Percentiles rank a stretch among this genome's conserved stretches.
These are phyloP conservation scores for Haliclona indistincta DNA, from an alignment of 37 sponge, comb jelly and placozoan genomes.

Conservation along the genomic window DNA sequence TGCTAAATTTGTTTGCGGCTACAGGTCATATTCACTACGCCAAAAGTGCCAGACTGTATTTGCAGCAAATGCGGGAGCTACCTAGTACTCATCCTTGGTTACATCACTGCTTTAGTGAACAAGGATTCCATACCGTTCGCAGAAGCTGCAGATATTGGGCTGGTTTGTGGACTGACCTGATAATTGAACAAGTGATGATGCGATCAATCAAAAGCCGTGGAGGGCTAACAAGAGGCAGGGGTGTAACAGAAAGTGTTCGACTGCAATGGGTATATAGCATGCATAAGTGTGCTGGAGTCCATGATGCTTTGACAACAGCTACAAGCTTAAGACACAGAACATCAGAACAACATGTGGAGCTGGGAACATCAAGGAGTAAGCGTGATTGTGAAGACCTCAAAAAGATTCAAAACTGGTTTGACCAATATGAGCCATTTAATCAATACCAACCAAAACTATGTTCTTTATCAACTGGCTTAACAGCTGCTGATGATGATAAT, in stretches of 20 bases:
- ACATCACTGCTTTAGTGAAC: conserved; percentile 24
- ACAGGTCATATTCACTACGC: conserved; percentile 44
- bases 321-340: conserved; percentile 17
- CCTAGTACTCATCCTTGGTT: conserved; percentile 14
- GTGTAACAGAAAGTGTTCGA: conserved; percentile 32
- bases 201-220: conserved; percentile 34
- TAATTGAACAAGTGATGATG: conserved; percentile 44
- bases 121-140: conserved; percentile 40
- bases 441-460: conserved; percentile 9
- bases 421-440: conserved; percentile 36
- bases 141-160: conserved; percentile 39
- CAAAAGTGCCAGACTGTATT: conserved; percentile 29
- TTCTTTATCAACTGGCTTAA: conserved; percentile 21
- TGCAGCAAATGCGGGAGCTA: conserved; percentile 36
- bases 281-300: conserved; percentile 37
- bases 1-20: conserved; percentile 37
- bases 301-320: conserved; percentile 43
- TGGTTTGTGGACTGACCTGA: conserved; percentile 38
- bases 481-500: conserved; percentile 33
- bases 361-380: conserved; percentile 34
- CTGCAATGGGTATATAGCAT: conserved; percentile 30
- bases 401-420: conserved; percentile 49
- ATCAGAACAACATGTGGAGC: conserved; percentile 21
- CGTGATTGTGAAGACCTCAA: conserved; percentile 26
- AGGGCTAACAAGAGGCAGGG: conserved; percentile 43